These are phyloP conservation scores for Formicarius rufipectus DNA, from an alignment of 2,113 vertebrate genomes.

Conservation along the genomic window DNA sequence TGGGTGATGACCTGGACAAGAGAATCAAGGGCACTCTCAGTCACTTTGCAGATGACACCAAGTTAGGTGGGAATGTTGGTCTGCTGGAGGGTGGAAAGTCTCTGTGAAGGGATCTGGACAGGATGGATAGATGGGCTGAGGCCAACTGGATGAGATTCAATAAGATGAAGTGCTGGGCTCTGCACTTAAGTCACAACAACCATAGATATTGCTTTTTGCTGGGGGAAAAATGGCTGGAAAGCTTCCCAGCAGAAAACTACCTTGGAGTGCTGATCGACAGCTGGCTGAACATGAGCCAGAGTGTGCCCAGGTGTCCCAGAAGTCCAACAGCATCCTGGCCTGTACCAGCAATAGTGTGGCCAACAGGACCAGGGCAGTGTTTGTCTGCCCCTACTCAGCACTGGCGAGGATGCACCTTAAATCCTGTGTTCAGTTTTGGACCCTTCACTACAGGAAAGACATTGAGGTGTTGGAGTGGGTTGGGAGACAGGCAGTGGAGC, in stretches of 20 bases:
- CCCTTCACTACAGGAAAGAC: neutral
- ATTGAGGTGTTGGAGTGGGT: neutral
- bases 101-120: neutral
- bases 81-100: neutral
- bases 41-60: neutral
- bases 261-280: neutral
- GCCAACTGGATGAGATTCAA: neutral
- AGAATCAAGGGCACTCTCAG: too few relatives aligned
- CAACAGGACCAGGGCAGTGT: neutral
- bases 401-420: neutral
- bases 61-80: neutral
- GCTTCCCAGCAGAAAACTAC: neutral
- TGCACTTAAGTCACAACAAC: neutral
- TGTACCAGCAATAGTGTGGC: neutral
- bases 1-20: neutral
- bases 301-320: neutral
- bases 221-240: neutral
- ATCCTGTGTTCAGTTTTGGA: neutral
- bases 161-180: neutral
- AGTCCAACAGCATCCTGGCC: neutral
- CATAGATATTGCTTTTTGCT: neutral
- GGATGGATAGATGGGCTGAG: neutral
- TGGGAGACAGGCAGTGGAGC: neutral
- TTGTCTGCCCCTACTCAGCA: too few relatives aligned
- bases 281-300: neutral